Conservation (phyloP, 1,140 invertebrate genomes). For the Argopecten irradians region DNA sequence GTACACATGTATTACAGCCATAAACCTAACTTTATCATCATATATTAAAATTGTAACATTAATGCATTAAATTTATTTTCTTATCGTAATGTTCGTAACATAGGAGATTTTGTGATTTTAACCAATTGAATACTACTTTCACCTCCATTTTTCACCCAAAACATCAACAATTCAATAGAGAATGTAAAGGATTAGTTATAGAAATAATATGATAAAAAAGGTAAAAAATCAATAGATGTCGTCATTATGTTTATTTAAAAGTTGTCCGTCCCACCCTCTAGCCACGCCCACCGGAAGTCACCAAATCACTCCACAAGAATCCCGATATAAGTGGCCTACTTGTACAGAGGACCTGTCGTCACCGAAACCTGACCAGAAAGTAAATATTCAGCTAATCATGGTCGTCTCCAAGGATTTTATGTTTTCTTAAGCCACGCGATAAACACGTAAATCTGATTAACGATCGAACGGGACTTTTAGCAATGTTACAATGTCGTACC, state of each 20-base stretch:
- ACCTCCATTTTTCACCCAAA: too few species aligned
- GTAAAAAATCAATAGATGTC: neutral
- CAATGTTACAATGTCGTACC: neutral
- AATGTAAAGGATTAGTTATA: neutral
- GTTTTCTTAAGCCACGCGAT: constrained; percentile 6
- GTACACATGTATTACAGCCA: too few species aligned
- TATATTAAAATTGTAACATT: too few species aligned
- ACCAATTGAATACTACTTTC: too few species aligned
- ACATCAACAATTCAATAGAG: neutral
- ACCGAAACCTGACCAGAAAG: neutral
- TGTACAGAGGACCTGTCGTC: constrained; percentile 17
- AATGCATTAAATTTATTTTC: too few species aligned
- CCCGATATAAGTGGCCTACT: neutral
- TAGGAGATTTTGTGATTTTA: too few species aligned
- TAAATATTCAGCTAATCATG: constrained; percentile 44
- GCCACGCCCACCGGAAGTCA: constrained; percentile 19
- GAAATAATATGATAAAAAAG: neutral
- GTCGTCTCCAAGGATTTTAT: constrained; percentile 12
- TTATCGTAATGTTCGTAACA: too few species aligned
- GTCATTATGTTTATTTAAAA: neutral
- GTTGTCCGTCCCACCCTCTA: neutral
- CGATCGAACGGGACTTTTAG: neutral
- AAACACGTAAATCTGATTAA: constrained; percentile 34
- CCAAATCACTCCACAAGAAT: constrained; percentile 10
- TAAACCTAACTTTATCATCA: too few species aligned